Evolutionary conservation across 1,140 invertebrate genomes (phyloP), one percentile per base, ranked within the genome.

Genomic region (Drosophila asahinai): DNA sequence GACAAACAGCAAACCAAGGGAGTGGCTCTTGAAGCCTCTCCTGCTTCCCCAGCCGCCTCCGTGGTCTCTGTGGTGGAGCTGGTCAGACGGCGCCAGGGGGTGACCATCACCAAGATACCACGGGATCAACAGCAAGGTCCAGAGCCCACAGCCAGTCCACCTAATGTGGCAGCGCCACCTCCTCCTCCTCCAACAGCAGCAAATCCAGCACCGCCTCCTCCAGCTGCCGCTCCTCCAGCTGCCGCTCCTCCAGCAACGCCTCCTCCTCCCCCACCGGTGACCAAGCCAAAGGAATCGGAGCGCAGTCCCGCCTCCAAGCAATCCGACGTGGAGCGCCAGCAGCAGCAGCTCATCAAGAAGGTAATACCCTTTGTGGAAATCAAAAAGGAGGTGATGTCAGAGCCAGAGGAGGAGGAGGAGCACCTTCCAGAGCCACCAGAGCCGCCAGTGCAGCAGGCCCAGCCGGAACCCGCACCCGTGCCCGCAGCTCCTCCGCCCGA

Each of bases 101-200:
- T 92, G 6, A 92, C 91, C 19, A 92, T 92, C 33, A 92, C 89
- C n/a, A 92, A 92, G 55, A 83, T 92, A 52, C 63, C 91, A 9
- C 54, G 77, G 11, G 77, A 89, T 8, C 68, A 89, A 12, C 80
- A 86, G 27, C 67, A 81, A 27, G 49, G 36, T 1, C 25, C 36
- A 12, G 51, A 54, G 36, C 6, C 36, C 1, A 1, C 33, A 9
- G 17, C 11, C 9, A 36, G 11, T 54, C 27, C 14, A 15, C 4
- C 59, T 48, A 11, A 52, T 19, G 22, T 19, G 19, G 19, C 19
- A 19, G 30, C 55, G 19, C n/a, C 51, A n/a, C 38, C 15, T 3
- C n/a, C 47, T 3, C n/a, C 47, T 25, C 11, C 43, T 45, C 14
- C 27, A 38, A 9, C 27, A 36, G 2, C 19, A 14, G 11, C 58